Evolutionary conservation across 2,113 vertebrate genomes (phyloP), one percentile per base, ranked within the genome.

Genomic region (Tenrec ecaudatus): DNA sequence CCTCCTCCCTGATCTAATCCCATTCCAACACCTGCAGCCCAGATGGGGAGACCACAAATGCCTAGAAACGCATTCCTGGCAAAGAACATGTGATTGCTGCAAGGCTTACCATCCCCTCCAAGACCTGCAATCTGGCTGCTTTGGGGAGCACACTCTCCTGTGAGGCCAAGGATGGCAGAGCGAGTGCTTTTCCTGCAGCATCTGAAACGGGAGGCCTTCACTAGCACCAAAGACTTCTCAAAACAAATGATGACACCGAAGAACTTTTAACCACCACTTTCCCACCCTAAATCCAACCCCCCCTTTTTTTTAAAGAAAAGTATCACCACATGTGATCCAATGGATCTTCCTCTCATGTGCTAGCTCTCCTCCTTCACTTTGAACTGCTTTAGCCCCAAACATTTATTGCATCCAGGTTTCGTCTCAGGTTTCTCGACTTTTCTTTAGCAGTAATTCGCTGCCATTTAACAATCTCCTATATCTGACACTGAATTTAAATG

Each of bases 41-140:
- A 96, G 86, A 95, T 96, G 96, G 86, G 27, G 36, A 96, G 88
- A 94, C 95, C 96, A 96, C 94, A 94, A 90, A 95, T 95, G 79
- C 92, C 53, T 19, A 95, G 83, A 90, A 96, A 96, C 94, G 82
- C 92, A 92, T 95, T 90, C 71, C 93, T 77, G 84, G 90, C 84
- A 80, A 58, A 86, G 82, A 75, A 90, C 88, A 96, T 80, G 76
- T 94, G 94, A 86, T 93, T 93, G 88, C 93, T 91, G 90, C 90
- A 94, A 95, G 92, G 90, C 71, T 90, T 89, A 43, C 86, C 66
- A 68, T 88, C 88, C 92, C 47, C 95, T 93, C 86, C 77, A 84
- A 87, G 92, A 80, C 62, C 31, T 91, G 33, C 75, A 86, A 60
- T 93, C 89, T 82, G 81, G 89, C 91, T 10, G 31, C 33, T 40